These are phyloP conservation scores for Percopsis omiscomaycus DNA, from an alignment of 2,797 vertebrate genomes.

Conservation along the genomic window DNA sequence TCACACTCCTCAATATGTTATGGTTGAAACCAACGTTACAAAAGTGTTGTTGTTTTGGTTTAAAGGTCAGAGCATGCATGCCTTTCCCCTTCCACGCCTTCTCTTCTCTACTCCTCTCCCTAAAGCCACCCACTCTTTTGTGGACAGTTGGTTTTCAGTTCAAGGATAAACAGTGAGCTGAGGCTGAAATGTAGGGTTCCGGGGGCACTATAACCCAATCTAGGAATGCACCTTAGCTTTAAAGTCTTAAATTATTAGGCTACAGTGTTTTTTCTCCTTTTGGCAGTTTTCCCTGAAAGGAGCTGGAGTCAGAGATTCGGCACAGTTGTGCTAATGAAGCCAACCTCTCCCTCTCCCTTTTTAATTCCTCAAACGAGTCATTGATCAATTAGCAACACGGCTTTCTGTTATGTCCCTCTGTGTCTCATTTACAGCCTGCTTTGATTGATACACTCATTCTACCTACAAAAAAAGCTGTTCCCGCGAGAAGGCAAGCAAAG, in stretches of 20 bases:
- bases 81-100: too few species aligned
- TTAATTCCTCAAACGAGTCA: constrained; percentile 77
- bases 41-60: too few species aligned
- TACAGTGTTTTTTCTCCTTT: constrained; percentile 53
- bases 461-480: constrained; percentile 70
- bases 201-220: too few species aligned
- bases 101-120: too few species aligned
- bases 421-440: constrained; percentile 79
- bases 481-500: constrained; percentile 59
- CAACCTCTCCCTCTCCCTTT: constrained; percentile 60
- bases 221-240: constrained; percentile 3
- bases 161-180: too few species aligned
- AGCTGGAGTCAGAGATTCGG: constrained; percentile 59
- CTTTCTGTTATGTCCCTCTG: constrained; percentile 69
- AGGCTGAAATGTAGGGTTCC: too few species aligned
- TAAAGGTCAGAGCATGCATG: too few species aligned
- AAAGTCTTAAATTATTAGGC: constrained; percentile 57
- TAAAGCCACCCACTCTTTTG: too few species aligned
- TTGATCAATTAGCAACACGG: constrained; percentile 77
- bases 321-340: constrained; percentile 74
- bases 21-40: too few species aligned
- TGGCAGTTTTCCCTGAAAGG: constrained; percentile 56
- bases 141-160: too few species aligned
- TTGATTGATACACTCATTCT: constrained; percentile 77
- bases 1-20: constrained; percentile 12